A percentile compares a stretch with the other conserved stretches of the same genome.
Evolutionary conservation across 2,888 invertebrate genomes (phyloP).

Genomic region (Cerceris rybyensis): DNA sequence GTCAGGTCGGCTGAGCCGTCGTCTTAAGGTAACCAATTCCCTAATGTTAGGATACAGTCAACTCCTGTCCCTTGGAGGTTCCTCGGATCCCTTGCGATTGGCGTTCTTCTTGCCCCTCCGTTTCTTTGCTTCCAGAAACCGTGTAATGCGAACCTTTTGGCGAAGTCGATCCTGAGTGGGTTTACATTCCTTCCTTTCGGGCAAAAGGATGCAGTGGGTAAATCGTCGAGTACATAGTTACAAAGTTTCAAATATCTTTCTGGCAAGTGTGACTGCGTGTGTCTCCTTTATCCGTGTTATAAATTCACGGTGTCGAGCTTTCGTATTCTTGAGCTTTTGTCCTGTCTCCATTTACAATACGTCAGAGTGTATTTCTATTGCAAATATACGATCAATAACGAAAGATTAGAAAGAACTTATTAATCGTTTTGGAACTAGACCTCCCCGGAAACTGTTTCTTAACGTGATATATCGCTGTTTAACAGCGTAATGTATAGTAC

Average conservation of each 20-base stretch:
- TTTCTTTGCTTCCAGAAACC: conserved; percentile 5
- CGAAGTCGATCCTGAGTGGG: conserved; percentile 62
- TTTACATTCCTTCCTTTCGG: conserved; percentile 44
- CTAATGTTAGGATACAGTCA: background rate
- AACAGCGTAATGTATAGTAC: no score
- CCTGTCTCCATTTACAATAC: conserved; percentile 6
- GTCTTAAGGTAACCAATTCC: conserved; percentile 13
- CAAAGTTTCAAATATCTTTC: conserved; percentile 47
- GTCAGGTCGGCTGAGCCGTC: conserved; percentile 7
- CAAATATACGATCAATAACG: background rate
- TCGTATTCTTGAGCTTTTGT: background rate
- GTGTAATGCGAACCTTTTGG: conserved; percentile 67
- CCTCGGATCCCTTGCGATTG: background rate
- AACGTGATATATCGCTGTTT: no score
- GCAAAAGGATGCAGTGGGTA: conserved; percentile 50
- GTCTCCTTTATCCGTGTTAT: conserved; percentile 14
- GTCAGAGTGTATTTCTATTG: background rate
- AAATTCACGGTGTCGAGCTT: conserved; percentile 8
- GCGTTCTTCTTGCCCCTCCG: conserved; percentile 9
- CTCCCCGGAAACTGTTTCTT: no score
- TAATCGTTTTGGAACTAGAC: no score
- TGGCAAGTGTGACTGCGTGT: conserved; percentile 16
- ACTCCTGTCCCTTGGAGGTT: background rate
- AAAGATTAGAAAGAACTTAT: no score
- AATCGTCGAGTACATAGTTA: conserved; percentile 41